phyloP scores from a whole-genome alignment of 2,113 vertebrate genomes.

The Meles meles region DNA sequence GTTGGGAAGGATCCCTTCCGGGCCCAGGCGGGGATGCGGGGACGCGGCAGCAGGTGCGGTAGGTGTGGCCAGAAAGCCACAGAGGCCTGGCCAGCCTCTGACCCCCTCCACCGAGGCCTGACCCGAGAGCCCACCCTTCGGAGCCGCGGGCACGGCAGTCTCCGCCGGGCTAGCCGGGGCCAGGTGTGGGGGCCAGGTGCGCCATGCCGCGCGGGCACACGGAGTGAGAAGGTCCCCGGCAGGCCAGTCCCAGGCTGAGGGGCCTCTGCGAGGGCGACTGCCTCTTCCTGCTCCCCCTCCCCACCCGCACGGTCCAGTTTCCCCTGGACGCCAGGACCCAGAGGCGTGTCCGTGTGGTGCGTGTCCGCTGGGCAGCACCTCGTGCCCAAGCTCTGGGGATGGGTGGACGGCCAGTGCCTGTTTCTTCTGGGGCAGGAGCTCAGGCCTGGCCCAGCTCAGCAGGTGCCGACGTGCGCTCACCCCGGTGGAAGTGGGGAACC shows the following conservation, averaged over 20 bases:
- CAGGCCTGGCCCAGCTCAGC: not conserved
- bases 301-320: not conserved
- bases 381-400: not conserved
- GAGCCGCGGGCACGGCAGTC: not conserved
- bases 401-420: fast-evolving
- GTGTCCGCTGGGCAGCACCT: too few relatives aligned
- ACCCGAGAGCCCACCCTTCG: fast-evolving
- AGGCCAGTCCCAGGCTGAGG: not conserved
- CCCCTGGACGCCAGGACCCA: not conserved
- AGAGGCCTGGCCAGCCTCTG: fast-evolving
- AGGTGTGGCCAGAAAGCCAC: fast-evolving
- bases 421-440: not conserved
- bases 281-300: too few relatives aligned
- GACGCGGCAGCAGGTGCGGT: fast-evolving
- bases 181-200: fast-evolving
- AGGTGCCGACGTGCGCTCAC: fast-evolving
- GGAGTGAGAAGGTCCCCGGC: not conserved
- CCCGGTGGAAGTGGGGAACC: too few relatives aligned
- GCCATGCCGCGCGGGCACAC: fast-evolving
- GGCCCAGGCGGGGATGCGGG: fast-evolving
- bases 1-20: fast-evolving
- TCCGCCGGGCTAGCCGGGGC: not conserved
- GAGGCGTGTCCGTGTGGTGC: not conserved
- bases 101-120: not conserved
- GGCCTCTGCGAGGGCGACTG: too few relatives aligned